Base-by-base conservation (phyloP, 1,140 invertebrate genomes). In the Thaumatotibia leucotreta region DNA sequence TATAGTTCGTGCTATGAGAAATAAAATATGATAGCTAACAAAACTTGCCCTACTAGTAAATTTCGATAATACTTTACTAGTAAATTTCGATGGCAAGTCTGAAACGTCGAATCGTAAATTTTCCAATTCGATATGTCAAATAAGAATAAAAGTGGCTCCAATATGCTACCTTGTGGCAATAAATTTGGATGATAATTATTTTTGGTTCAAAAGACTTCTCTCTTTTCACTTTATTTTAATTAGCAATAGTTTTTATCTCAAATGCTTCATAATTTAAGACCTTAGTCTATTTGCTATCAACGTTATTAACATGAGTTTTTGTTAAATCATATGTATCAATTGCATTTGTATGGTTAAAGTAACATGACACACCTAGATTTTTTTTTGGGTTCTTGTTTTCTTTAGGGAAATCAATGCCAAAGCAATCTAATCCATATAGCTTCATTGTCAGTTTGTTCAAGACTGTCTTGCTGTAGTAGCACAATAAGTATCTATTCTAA, bases 401-500 rank as follows among this genome's bases (percentile, higher is more conserved):
- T 0, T 39, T 17, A 5, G 17, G 20, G 8, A 3, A 45, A 8
- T 11, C 2, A 14, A 45, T 45, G 4, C 39, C 27, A 29, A 29
- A 20, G 39, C 35, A 45, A 5, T 20, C 3, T 9, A 14, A 20
- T 20, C 39, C 14, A 45, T n/a, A 31, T 35, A 63, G n/a, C 31
- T 63, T 63, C 11, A 10, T 63, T 6, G 23, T 33, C 20, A 11
- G 27, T 62, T 27, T 62, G 17, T 4, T 29, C 23, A 22, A 63
- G 23, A 63, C 20, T 32, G 4, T 27, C 17, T 31, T 32, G 32
- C 9, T 29, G 23, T 63, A 35, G 61, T 35, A 63, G 20, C 31
- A 33, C 11, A 32, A 32, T 20, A 22, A 63, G 31, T 63, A 45
- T n/a, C n/a, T 29, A 61, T 24, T 58, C 52, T 58, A 58, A 64